Conservation (phyloP, 2,888 invertebrate species). For the Gandaritis pyraliata region DNA sequence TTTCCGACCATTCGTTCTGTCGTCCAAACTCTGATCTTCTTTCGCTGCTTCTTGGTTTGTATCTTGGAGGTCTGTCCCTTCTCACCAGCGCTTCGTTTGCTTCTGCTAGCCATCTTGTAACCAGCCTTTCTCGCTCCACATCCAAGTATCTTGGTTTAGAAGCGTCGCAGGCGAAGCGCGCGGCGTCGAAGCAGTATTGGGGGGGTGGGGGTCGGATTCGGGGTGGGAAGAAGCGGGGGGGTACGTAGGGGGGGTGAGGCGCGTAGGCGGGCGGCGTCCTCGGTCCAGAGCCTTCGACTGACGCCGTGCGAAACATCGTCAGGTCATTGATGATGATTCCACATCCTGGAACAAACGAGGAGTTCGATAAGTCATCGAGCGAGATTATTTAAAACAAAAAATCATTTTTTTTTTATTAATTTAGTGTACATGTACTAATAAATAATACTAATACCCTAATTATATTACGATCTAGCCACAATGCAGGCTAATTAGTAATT, state of each 20-base stretch:
- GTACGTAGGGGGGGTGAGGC: conserved; percentile 76
- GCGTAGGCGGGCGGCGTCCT: conserved; percentile 81
- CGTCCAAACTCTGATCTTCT: conserved; percentile 75
- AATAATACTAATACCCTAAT: too few species aligned
- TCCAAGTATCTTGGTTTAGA: conserved; percentile 79
- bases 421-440: too few species aligned
- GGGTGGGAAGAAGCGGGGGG: conserved; percentile 77
- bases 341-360: conserved; percentile 62
- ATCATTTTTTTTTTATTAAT: too few species aligned
- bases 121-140: conserved; percentile 77
- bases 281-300: conserved; percentile 81
- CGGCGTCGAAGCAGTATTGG: conserved; percentile 82
- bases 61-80: conserved; percentile 74
- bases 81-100: conserved; percentile 79
- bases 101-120: conserved; percentile 80
- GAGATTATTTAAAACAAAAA: too few species aligned
- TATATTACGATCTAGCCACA: too few species aligned
- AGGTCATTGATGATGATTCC: conserved; percentile 71
- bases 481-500: too few species aligned
- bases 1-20: conserved; percentile 75
- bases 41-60: conserved; percentile 79
- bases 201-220: conserved; percentile 78
- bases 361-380: background rate
- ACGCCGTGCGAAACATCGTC: conserved; percentile 82
- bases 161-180: conserved; percentile 80